Evolutionary conservation across 1,140 invertebrate species (phyloP).

Genomic region (Tribolium madens): DNA sequence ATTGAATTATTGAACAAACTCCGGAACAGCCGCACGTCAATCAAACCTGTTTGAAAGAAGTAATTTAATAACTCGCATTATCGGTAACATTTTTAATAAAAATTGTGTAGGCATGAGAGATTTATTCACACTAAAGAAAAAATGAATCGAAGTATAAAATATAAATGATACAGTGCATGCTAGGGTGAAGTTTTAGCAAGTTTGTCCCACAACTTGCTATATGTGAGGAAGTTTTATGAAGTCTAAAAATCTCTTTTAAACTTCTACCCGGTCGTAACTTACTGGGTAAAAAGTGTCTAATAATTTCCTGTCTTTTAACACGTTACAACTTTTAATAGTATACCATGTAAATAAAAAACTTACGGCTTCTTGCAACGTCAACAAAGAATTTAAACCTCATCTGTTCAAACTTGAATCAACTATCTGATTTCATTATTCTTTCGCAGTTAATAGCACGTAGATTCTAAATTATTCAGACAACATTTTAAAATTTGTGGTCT

Average conservation of each 20-base stretch:
- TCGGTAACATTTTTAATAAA: constrained; percentile 31
- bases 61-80: constrained; percentile 18
- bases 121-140: constrained; percentile 27
- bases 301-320: constrained; percentile 52
- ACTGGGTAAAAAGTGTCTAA: constrained; percentile 44
- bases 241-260: constrained; percentile 36
- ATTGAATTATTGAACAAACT: constrained; percentile 29
- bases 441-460: constrained; percentile 15
- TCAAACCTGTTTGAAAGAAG: constrained; percentile 21
- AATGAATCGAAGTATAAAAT: constrained; percentile 44
- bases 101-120: constrained; percentile 10
- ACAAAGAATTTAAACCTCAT: constrained; percentile 1
- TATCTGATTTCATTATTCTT: constrained; percentile 2
- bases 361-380: constrained; percentile 11
- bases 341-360: constrained; percentile 34
- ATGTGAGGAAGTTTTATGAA: constrained; percentile 31
- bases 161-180: constrained; percentile 39
- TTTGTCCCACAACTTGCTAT: constrained; percentile 23
- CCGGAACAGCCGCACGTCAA: constrained; percentile 2
- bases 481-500: neutral
- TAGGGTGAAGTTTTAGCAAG: constrained; percentile 14
- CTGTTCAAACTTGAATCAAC: constrained; percentile 14
- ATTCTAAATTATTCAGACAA: constrained; percentile 1
- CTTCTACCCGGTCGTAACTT: constrained; percentile 15
- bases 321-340: constrained; percentile 51